These are phyloP conservation scores for Epinotia ramella DNA, from an alignment of 2,888 invertebrate genomes.

Conservation along the genomic window DNA sequence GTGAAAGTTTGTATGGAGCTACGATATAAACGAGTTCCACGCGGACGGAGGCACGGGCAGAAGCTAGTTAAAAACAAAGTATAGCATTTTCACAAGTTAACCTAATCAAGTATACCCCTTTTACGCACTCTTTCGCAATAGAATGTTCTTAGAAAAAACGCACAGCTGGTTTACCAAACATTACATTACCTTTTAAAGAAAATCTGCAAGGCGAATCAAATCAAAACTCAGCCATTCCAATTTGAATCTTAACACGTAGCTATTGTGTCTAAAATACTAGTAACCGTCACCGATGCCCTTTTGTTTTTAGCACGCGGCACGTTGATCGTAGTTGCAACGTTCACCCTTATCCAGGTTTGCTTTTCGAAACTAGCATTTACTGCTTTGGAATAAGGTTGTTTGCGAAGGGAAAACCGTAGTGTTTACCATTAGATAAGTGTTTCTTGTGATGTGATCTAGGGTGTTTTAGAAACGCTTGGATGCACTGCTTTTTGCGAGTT, in stretches of 20 bases:
- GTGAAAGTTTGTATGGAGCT: too few species aligned
- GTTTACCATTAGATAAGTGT: not conserved
- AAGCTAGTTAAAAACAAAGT: too few species aligned
- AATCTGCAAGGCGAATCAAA: not conserved
- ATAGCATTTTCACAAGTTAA: too few species aligned
- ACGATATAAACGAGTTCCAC: too few species aligned
- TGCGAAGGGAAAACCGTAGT: not conserved
- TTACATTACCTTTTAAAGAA: not conserved
- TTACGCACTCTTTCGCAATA: slow-evolving; percentile 1
- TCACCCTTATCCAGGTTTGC: not conserved
- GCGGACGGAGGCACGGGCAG: too few species aligned
- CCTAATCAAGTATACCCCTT: not conserved
- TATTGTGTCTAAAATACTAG: not conserved
- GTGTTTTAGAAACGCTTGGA: not conserved
- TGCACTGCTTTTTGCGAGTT: not conserved
- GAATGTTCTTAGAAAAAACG: not conserved
- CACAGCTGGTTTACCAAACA: slow-evolving; percentile 7
- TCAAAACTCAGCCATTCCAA: not conserved
- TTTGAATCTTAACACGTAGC: not conserved
- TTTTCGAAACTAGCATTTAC: not conserved
- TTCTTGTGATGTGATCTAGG: not conserved
- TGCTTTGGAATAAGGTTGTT: not conserved
- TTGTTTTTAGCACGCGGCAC: not conserved
- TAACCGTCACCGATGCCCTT: not conserved
- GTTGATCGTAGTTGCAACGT: too few species aligned